These are phyloP conservation scores for Drosophila navojoa DNA, from an alignment of 1,140 invertebrate species.

Conservation along the genomic window DNA sequence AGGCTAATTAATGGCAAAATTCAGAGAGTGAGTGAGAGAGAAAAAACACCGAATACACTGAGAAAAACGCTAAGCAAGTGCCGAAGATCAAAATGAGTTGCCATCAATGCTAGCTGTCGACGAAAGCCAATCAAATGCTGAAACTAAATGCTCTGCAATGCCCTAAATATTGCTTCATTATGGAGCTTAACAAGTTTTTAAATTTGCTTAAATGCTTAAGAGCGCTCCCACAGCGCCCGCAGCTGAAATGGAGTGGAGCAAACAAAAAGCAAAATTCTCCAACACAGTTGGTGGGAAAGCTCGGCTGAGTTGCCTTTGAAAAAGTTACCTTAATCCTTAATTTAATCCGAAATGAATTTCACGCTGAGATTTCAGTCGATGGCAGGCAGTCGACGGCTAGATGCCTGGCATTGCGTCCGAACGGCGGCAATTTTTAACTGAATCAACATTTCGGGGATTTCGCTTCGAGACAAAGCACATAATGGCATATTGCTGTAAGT, in stretches of 20 bases:
- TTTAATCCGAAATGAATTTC: slow-evolving; percentile 73
- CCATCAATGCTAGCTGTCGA: slow-evolving; percentile 22
- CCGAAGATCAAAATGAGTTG: slow-evolving; percentile 52
- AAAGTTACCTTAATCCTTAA: slow-evolving; percentile 74
- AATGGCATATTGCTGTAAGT: slow-evolving; percentile 46
- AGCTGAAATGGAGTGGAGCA: slow-evolving; percentile 44
- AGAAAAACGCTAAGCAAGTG: slow-evolving; percentile 44
- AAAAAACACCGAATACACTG: background rate
- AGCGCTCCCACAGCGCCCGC: slow-evolving; percentile 19
- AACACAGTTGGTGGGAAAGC: slow-evolving; percentile 14
- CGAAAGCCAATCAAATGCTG: slow-evolving; percentile 44
- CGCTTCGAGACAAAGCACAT: slow-evolving; percentile 28
- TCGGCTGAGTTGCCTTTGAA: slow-evolving; percentile 37
- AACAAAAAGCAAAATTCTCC: slow-evolving; percentile 13
- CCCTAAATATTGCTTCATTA: slow-evolving; percentile 69
- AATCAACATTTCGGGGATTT: slow-evolving; percentile 47
- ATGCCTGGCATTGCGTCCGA: background rate
- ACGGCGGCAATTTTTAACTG: slow-evolving; percentile 41
- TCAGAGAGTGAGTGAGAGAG: no score
- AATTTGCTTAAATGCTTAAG: slow-evolving; percentile 78
- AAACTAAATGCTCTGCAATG: slow-evolving; percentile 28
- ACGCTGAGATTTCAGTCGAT: slow-evolving; percentile 63
- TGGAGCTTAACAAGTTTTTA: slow-evolving; percentile 73
- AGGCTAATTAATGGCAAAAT: slow-evolving; percentile 59
- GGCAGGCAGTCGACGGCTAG: background rate